Evolutionary conservation across 2,797 vertebrate genomes (phyloP).

Genomic region (Molossus alvarezi): DNA sequence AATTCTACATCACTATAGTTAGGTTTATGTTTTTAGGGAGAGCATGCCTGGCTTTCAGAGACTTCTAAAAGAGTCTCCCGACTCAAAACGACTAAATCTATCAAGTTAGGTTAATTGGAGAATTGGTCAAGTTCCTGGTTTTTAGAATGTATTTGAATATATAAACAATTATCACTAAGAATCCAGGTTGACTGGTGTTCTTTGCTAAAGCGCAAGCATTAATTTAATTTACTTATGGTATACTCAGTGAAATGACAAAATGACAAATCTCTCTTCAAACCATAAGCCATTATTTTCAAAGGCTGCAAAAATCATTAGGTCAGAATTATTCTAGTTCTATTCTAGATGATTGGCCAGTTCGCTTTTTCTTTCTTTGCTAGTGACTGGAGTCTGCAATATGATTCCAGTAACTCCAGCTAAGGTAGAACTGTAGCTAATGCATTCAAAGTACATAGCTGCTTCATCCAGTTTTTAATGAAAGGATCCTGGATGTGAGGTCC

Average conservation of each 20-base stretch:
- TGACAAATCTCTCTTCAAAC: neutral
- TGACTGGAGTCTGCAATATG: neutral
- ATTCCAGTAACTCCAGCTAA: neutral
- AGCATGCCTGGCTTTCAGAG: neutral
- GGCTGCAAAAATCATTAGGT: neutral
- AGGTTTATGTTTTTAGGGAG: neutral
- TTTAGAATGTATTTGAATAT: neutral
- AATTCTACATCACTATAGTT: neutral
- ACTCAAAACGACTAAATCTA: neutral
- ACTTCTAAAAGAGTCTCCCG: neutral
- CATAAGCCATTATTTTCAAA: neutral
- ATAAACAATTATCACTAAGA: neutral
- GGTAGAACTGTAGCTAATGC: neutral
- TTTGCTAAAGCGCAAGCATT: neutral
- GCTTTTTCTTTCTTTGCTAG: neutral
- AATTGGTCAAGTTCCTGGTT: slow-evolving; percentile 12
- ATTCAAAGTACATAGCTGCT: slow-evolving; percentile 72
- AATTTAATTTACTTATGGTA: neutral
- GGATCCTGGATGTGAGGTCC: slow-evolving; percentile 63
- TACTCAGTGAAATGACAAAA: neutral
- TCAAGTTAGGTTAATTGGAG: neutral
- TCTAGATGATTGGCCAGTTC: neutral
- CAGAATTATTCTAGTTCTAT: neutral
- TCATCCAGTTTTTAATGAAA: slow-evolving; percentile 70
- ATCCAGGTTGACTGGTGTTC: neutral